phyloP scores from a whole-genome alignment of 2,888 invertebrate genomes.

The Ramazzottius varieornatus region DNA sequence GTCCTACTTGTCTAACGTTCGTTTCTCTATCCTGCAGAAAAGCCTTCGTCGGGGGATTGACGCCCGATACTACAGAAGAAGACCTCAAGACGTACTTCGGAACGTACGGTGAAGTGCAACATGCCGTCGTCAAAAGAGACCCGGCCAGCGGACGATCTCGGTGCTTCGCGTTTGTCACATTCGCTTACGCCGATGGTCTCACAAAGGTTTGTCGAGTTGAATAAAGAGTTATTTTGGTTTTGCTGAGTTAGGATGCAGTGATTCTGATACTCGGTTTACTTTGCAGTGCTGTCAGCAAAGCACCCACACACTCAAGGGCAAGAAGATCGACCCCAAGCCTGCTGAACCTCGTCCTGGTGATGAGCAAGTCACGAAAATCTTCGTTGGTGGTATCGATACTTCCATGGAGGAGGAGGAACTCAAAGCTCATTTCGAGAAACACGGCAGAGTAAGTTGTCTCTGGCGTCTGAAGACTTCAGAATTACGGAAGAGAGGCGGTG shows the following conservation, averaged over 20 bases:
- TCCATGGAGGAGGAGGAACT: not conserved
- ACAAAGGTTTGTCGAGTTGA: slow-evolving; percentile 6
- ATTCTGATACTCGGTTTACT: no score
- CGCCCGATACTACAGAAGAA: slow-evolving; percentile 5
- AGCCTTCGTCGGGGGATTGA: slow-evolving; percentile 6
- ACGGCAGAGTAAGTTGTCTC: not conserved
- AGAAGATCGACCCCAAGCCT: slow-evolving; percentile 8
- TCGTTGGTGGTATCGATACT: slow-evolving; percentile 7
- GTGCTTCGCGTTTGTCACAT: slow-evolving; percentile 8
- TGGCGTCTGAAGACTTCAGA: not conserved
- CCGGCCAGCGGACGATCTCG: slow-evolving; percentile 6
- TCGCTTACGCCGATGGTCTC: slow-evolving; percentile 5
- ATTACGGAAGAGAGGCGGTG: not conserved
- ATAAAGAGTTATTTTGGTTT: no score
- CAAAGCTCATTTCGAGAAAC: not conserved
- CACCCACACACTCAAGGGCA: slow-evolving; percentile 6
- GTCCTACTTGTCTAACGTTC: not conserved
- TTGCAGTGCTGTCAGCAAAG: no score
- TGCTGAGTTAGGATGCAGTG: no score
- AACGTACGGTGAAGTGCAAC: slow-evolving; percentile 3
- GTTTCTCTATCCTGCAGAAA: slow-evolving; percentile 3
- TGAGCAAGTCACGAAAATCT: slow-evolving; percentile 5
- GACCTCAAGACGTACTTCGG: slow-evolving; percentile 6
- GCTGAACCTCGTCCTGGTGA: slow-evolving; percentile 5
- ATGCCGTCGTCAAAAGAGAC: slow-evolving; percentile 5